Conservation (phyloP, 2,797 vertebrate species). For the Glyptemys insculpta region DNA sequence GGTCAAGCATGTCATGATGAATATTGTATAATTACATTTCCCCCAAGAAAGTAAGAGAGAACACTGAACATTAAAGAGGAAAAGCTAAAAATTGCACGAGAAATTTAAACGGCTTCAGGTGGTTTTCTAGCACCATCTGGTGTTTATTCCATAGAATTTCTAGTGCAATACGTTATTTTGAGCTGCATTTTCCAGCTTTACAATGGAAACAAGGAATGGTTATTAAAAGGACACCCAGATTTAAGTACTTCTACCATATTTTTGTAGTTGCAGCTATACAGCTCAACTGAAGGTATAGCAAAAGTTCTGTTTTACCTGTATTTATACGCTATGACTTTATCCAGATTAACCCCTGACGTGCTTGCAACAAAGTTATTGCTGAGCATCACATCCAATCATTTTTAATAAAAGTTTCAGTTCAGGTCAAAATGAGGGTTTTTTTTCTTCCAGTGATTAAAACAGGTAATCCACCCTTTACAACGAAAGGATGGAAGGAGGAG, state of each 20-base stretch:
- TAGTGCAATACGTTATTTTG: neutral
- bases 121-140: slow-evolving; percentile 63
- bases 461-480: neutral
- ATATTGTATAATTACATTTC: neutral
- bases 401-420: neutral
- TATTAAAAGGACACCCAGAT: neutral
- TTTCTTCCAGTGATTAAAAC: neutral
- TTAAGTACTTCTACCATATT: neutral
- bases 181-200: neutral
- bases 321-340: neutral
- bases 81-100: neutral
- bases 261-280: neutral
- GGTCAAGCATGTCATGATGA: neutral
- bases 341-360: neutral
- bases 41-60: neutral
- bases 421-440: neutral
- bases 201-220: neutral
- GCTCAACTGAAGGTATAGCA: neutral
- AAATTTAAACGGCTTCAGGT: neutral
- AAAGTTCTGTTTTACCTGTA: accelerated
- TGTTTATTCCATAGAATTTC: slow-evolving; percentile 43
- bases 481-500: neutral
- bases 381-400: neutral
- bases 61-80: neutral
- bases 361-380: neutral